Conservation (phyloP, 2,113 vertebrate species). For the Odocoileus hemionus region DNA sequence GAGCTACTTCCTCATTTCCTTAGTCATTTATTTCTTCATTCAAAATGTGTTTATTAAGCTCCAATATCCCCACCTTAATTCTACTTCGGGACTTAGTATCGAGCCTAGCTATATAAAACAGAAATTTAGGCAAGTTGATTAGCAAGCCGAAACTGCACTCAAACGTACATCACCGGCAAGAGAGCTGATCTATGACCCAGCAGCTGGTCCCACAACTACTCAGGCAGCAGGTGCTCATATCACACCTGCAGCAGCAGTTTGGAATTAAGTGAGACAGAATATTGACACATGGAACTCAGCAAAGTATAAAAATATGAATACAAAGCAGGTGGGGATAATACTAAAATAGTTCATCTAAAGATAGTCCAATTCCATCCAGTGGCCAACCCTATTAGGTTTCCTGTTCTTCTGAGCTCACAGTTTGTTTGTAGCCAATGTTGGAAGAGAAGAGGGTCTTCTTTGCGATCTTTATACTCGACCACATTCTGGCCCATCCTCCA, state of each 20-base stretch:
- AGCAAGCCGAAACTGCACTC: neutral
- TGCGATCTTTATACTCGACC: neutral
- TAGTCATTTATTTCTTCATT: neutral
- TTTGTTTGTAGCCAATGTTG: neutral
- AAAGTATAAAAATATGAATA: slow-evolving; percentile 51
- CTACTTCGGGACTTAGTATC: neutral
- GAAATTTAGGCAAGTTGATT: neutral
- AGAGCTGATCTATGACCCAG: neutral
- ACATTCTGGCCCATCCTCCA: neutral
- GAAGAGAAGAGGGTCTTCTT: neutral
- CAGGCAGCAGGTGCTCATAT: neutral
- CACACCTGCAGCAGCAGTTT: neutral
- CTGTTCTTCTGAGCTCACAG: slow-evolving; percentile 59
- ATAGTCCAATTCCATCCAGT: slow-evolving; percentile 54
- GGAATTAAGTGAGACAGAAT: neutral
- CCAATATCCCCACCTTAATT: neutral
- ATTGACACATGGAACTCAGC: slow-evolving; percentile 15
- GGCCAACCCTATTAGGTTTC: slow-evolving; percentile 68
- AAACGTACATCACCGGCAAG: neutral
- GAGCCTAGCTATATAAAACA: neutral
- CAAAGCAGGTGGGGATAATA: slow-evolving; percentile 42
- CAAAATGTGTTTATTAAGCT: neutral
- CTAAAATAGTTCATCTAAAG: slow-evolving; percentile 70
- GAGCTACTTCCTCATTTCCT: neutral
- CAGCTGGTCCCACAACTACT: neutral